phyloP scores from a whole-genome alignment of 2,113 vertebrate species.

The Theristicus caerulescens region DNA sequence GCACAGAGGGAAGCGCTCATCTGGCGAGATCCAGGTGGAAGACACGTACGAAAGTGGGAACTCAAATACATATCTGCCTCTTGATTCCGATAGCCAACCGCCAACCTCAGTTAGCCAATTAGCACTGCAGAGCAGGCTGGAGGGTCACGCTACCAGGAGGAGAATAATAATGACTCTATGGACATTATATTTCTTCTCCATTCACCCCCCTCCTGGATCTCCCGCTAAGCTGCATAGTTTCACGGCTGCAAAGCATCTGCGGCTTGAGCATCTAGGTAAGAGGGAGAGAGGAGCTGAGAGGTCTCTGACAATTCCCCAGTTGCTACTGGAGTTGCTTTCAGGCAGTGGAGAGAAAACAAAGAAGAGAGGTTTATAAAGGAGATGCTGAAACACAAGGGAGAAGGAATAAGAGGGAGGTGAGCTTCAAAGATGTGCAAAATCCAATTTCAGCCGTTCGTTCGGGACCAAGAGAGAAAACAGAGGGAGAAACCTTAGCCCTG shows the following conservation, averaged over 20 bases:
- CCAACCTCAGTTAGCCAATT: not conserved
- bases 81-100: not conserved
- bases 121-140: too few relatives aligned
- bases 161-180: fast-evolving
- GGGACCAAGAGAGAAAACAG: not conserved
- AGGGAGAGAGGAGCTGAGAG: not conserved
- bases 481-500: not conserved
- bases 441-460: not conserved
- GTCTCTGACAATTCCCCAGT: not conserved
- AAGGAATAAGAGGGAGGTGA: not conserved
- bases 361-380: not conserved
- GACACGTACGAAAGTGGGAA: fast-evolving
- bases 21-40: not conserved
- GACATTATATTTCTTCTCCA: not conserved
- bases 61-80: not conserved
- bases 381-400: not conserved
- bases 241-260: fast-evolving
- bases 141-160: not conserved
- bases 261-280: not conserved
- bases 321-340: not conserved
- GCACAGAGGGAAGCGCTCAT: not conserved
- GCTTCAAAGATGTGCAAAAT: not conserved
- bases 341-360: not conserved
- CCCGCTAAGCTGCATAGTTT: not conserved
- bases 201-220: fast-evolving